These are phyloP conservation scores for Catostomus latipinnis DNA, from an alignment of 2,797 vertebrate genomes.

Conservation along the genomic window DNA sequence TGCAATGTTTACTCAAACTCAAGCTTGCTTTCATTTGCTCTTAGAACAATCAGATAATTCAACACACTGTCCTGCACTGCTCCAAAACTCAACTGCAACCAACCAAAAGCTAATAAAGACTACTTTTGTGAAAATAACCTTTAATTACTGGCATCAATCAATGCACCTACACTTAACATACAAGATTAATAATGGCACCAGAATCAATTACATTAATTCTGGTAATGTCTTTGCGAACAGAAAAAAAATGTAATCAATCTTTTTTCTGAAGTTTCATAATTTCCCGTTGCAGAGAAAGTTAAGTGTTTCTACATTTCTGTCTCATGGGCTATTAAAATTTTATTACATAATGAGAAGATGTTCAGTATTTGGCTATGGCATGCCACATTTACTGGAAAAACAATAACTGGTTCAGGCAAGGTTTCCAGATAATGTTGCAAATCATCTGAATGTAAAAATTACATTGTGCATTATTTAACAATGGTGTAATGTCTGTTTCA, in stretches of 20 bases:
- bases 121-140: neutral
- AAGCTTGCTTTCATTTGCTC: too few relatives aligned
- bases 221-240: neutral
- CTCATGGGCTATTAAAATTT: neutral
- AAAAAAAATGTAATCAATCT: neutral
- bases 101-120: constrained; percentile 11
- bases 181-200: neutral
- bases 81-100: neutral
- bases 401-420: too few relatives aligned
- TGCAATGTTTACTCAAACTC: neutral
- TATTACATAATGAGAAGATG: neutral
- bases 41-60: neutral
- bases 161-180: neutral
- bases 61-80: neutral
- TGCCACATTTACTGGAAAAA: neutral
- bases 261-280: neutral
- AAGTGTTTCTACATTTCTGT: neutral
- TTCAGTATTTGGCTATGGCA: neutral
- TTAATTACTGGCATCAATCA: constrained; percentile 4
- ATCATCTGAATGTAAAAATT: too few relatives aligned
- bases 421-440: neutral
- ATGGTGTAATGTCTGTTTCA: too few relatives aligned
- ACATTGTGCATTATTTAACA: too few relatives aligned
- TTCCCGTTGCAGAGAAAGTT: neutral
- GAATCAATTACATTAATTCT: neutral